Evolutionary conservation across 2,113 vertebrate species (phyloP), one percentile per base, ranked within the genome.

Genomic region (Podilymbus podiceps): DNA sequence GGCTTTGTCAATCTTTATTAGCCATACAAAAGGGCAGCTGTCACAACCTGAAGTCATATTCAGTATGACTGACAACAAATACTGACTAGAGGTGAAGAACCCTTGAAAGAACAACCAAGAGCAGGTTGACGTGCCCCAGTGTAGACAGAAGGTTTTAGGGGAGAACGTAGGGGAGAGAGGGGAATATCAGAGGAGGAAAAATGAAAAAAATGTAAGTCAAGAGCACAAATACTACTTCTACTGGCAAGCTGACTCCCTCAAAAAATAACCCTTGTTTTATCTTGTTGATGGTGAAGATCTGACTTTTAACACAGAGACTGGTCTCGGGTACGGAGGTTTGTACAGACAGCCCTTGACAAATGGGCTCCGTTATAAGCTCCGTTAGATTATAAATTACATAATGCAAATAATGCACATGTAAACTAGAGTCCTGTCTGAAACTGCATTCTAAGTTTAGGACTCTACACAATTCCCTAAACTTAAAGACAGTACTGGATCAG

Each of bases 391-490:
- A 94, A 55, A 30, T 25, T 8, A 42, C 28, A 12, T 6, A 33
- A 15, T 6, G 30, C 30, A 71, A 58, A n/a, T 4, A 38, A 44
- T 3, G 8, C 17, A 18, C 22, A 31, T 7, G 25, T 24, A 44
- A 33, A 46, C 78, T 27, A 21, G 18, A 66, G 6, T 12, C 9
- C 35, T 44, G 47, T 64, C 58, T 59, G 59, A 80, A 73, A 25
- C 9, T 5, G 12, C 1, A 12, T 1, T 30, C 2, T 21, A 42
- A 25, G 2, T 44, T 58, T 75, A 40, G 28, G 17, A 24, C 19
- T 6, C 38, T 12, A 28, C 20, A 60, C 25, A 4, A 19, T 30
- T 15, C 42, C 28, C 50, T 71, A 4, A 42, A 6, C 22, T 46
- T 9, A 46, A 46, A 19, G 31, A 31, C 50, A 77, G 67, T 2